Percentiles rank a stretch among this genome's conserved stretches.
phyloP scores from a whole-genome alignment of 2,888 invertebrate genomes.

The Heliconius sara region DNA sequence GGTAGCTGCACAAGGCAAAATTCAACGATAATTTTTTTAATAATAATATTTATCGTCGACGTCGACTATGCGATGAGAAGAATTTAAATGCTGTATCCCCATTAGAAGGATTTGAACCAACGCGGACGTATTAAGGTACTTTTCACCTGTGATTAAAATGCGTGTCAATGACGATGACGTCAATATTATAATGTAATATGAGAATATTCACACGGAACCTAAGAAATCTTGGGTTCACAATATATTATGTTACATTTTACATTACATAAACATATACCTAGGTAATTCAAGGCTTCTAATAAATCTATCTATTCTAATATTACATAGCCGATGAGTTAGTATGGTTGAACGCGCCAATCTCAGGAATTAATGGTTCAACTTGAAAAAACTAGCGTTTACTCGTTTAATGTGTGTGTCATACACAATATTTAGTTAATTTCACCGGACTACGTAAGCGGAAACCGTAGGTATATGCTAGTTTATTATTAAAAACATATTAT shows the following conservation, averaged over 20 bases:
- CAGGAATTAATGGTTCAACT: no score
- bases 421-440: no score
- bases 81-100: not conserved
- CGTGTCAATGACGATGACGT: not conserved
- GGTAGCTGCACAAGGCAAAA: not conserved
- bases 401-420: no score
- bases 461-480: no score
- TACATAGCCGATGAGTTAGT: no score
- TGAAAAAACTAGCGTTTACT: no score
- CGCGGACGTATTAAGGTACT: not conserved
- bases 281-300: not conserved
- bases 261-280: not conserved
- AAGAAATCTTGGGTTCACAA: constrained; percentile 20
- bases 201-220: constrained; percentile 30
- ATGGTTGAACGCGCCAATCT: no score
- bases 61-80: not conserved
- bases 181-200: not conserved
- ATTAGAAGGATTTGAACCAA: not conserved
- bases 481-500: no score
- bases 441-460: no score
- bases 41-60: no score
- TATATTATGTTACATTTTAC: constrained; percentile 16
- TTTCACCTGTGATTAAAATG: not conserved
- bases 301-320: not conserved
- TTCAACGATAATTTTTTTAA: not conserved